phyloP scores from a whole-genome alignment of 2,113 vertebrate species.

The Tamias sibiricus region DNA sequence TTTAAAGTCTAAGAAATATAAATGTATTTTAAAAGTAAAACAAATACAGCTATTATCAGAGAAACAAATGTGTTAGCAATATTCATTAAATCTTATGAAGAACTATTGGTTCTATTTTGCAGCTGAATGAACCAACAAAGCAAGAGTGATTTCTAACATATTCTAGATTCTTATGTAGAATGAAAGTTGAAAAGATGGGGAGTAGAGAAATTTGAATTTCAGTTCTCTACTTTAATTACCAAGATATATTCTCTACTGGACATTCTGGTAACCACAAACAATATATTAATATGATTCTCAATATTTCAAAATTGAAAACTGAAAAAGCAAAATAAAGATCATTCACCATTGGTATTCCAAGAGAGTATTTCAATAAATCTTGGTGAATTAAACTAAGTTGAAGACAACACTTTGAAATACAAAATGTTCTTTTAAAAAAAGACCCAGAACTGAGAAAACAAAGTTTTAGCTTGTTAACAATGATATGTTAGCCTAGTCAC shows the following conservation, averaged over 20 bases:
- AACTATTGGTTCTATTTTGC: slow-evolving; percentile 52
- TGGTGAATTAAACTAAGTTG: slow-evolving; percentile 45
- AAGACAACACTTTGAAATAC: slow-evolving; percentile 16
- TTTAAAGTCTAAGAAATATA: slow-evolving; percentile 46
- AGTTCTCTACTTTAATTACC: slow-evolving; percentile 51
- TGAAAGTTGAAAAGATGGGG: not conserved
- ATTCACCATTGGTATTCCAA: slow-evolving; percentile 46
- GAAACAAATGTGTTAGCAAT: slow-evolving; percentile 46
- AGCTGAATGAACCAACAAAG: slow-evolving; percentile 45
- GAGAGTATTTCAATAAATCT: slow-evolving; percentile 45
- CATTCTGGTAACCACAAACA: slow-evolving; percentile 51
- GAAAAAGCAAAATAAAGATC: slow-evolving; percentile 51
- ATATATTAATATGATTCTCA: slow-evolving; percentile 12
- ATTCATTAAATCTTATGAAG: slow-evolving; percentile 58
- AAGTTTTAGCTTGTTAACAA: slow-evolving; percentile 19
- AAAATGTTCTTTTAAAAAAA: not conserved
- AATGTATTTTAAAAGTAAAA: slow-evolving; percentile 48
- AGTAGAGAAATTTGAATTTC: slow-evolving; percentile 41
- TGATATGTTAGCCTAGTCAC: not conserved
- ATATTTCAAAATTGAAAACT: slow-evolving; percentile 43
- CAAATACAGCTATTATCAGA: slow-evolving; percentile 38
- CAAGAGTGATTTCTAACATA: slow-evolving; percentile 58
- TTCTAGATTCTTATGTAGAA: slow-evolving; percentile 50
- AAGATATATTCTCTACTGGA: slow-evolving; percentile 40
- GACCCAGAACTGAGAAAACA: slow-evolving; percentile 4